Conservation (phyloP, 2,113 vertebrate species). For the Hipposideros armiger region DNA sequence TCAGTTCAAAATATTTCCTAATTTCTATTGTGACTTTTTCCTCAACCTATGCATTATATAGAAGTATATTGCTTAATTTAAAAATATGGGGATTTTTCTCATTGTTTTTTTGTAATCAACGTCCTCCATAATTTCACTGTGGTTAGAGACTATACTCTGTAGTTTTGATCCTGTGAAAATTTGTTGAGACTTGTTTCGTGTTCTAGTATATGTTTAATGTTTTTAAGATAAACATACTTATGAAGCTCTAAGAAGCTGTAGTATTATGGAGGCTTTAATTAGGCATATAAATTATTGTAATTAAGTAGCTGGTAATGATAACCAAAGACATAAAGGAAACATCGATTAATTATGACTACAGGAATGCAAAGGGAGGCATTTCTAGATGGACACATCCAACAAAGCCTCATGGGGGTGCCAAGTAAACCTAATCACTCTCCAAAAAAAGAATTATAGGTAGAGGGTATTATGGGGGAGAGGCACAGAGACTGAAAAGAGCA, state of each 20-base stretch:
- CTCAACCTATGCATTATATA: neutral
- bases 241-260: neutral
- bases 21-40: neutral
- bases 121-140: neutral
- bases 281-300: neutral
- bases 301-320: neutral
- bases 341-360: neutral
- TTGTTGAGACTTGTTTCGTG: neutral
- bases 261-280: neutral
- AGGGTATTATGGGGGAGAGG: neutral
- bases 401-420: neutral
- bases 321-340: neutral
- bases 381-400: neutral
- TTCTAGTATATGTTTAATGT: neutral
- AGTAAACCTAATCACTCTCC: neutral
- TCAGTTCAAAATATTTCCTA: slow-evolving; percentile 20
- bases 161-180: neutral
- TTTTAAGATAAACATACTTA: slow-evolving; percentile 4
- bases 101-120: neutral
- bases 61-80: neutral
- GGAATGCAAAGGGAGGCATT: neutral
- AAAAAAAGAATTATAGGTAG: neutral
- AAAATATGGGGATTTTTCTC: neutral
- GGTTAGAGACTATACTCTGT: neutral
- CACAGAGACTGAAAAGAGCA: neutral